Conservation (phyloP, 2,797 vertebrate species). For the Phaenicophaeus curvirostris region DNA sequence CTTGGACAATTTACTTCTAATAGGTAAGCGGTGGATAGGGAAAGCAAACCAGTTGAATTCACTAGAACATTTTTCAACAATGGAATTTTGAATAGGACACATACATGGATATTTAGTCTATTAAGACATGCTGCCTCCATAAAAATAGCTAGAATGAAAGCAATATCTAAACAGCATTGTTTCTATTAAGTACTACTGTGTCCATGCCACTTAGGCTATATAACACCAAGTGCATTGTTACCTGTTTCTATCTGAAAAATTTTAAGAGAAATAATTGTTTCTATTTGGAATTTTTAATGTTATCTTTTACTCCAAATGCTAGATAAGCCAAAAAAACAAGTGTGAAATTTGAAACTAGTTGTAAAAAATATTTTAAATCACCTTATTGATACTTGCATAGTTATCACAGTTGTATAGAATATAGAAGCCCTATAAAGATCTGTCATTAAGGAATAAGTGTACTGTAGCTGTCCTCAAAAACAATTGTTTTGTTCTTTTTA, state of each 20-base stretch:
- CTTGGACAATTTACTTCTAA: neutral
- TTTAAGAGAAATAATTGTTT: neutral
- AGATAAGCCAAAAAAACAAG: neutral
- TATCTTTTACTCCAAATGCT: neutral
- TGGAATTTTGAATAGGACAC: neutral
- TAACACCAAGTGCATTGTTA: neutral
- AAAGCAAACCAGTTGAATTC: neutral
- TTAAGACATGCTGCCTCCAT: neutral
- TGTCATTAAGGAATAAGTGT: neutral
- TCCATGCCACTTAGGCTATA: fast-evolving
- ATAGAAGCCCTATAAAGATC: neutral
- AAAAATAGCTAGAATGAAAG: neutral
- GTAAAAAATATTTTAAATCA: neutral
- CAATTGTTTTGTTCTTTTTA: neutral
- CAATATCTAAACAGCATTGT: neutral
- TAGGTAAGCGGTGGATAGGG: neutral
- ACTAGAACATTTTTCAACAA: neutral
- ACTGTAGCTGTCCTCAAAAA: neutral
- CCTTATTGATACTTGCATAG: neutral
- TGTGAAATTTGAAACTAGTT: neutral
- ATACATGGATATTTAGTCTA: neutral
- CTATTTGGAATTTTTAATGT: neutral
- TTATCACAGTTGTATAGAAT: neutral
- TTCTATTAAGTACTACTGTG: neutral
- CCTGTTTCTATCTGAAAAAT: neutral